Conservation (phyloP, 2,797 vertebrate genomes). For the Sebastes cheni region DNA sequence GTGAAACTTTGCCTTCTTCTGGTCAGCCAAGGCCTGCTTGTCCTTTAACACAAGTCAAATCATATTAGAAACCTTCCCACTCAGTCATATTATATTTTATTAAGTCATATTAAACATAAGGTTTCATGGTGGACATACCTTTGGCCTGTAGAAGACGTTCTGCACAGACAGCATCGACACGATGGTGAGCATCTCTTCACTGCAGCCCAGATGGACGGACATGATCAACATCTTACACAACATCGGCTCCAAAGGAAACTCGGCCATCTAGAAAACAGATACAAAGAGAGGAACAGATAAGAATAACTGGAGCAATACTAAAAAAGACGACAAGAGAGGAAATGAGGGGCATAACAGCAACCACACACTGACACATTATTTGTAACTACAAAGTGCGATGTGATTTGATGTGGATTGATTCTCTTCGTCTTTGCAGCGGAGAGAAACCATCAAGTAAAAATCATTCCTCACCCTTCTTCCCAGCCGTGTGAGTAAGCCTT, state of each 20-base stretch:
- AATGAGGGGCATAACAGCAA: background rate
- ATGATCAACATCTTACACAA: slow-evolving; percentile 99
- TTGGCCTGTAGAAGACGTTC: slow-evolving; percentile 98
- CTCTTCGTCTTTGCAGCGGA: background rate
- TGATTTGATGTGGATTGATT: background rate
- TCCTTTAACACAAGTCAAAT: slow-evolving; percentile 80
- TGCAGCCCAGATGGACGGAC: slow-evolving; percentile 98
- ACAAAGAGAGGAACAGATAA: background rate
- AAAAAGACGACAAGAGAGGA: background rate
- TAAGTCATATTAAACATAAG: background rate
- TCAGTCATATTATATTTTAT: background rate
- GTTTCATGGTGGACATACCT: slow-evolving; percentile 76
- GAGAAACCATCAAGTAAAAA: background rate
- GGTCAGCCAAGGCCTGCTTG: slow-evolving; percentile 97
- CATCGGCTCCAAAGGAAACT: slow-evolving; percentile 99
- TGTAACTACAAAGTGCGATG: background rate
- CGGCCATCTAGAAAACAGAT: slow-evolving; percentile 89
- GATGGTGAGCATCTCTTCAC: slow-evolving; percentile 98
- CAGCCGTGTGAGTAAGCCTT: slow-evolving; percentile 94
- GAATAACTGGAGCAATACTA: rapidly evolving
- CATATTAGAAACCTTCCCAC: background rate
- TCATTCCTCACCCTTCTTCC: slow-evolving; percentile 88
- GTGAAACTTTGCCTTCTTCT: slow-evolving; percentile 99
- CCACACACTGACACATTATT: too few relatives aligned
- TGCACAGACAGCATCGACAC: slow-evolving; percentile 99